Conservation (phyloP, 2,888 invertebrate species). For the Idaea straminata region DNA sequence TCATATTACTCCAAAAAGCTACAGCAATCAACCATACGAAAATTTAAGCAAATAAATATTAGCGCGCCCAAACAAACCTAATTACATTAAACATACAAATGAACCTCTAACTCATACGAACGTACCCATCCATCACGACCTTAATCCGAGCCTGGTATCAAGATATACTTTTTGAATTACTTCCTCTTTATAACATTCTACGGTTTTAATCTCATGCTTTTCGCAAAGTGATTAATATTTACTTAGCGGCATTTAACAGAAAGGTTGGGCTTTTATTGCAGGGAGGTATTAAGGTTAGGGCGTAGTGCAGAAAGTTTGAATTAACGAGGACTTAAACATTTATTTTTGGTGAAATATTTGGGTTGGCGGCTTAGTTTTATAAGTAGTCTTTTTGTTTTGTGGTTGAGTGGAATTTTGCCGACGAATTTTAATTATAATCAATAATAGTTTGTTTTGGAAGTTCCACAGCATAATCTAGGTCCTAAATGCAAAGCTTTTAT, state of each 20-base stretch:
- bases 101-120: background rate
- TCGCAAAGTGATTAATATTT: conserved; percentile 17
- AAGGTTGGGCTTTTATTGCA: background rate
- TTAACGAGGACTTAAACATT: background rate
- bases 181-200: conserved; percentile 38
- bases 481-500: too few relatives aligned
- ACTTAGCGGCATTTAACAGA: conserved; percentile 11
- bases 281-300: background rate
- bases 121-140: background rate
- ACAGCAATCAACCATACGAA: conserved; percentile 1
- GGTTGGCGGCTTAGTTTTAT: background rate
- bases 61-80: background rate
- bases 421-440: background rate
- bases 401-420: background rate
- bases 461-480: too few relatives aligned
- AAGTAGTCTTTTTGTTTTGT: background rate
- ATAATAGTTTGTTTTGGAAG: background rate
- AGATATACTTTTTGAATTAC: conserved; percentile 30
- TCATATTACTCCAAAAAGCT: background rate
- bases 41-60: background rate
- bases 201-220: conserved; percentile 19
- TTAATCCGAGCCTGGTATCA: background rate
- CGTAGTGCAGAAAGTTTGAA: background rate
- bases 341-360: background rate
- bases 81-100: background rate